Conservation (phyloP, 2,888 invertebrate genomes). For the Ariolimax columbianus region DNA sequence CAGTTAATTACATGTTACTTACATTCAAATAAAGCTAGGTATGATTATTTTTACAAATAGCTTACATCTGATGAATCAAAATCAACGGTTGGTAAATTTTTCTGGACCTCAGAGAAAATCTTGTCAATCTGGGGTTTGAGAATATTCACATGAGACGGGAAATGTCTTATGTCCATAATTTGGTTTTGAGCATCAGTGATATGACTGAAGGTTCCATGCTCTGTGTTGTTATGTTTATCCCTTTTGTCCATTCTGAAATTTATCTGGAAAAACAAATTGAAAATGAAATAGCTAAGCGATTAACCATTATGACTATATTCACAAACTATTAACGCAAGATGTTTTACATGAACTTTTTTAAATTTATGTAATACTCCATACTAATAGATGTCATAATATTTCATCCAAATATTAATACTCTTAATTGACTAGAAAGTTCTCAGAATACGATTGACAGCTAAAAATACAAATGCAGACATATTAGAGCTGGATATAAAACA, state of each 20-base stretch:
- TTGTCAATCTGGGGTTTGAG: slow-evolving; percentile 74
- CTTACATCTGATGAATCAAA: slow-evolving; percentile 75
- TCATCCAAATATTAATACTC: no score
- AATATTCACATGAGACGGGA: slow-evolving; percentile 23
- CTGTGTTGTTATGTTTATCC: slow-evolving; percentile 54
- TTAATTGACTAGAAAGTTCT: no score
- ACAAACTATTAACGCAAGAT: background rate
- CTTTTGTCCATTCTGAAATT: slow-evolving; percentile 53
- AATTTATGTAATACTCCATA: no score
- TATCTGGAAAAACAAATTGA: background rate
- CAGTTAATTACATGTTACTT: no score
- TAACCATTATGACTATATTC: background rate
- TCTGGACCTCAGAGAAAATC: slow-evolving; percentile 75
- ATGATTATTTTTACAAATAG: background rate
- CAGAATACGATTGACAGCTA: no score
- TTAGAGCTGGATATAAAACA: no score
- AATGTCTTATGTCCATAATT: background rate
- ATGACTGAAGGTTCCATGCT: slow-evolving; percentile 18
- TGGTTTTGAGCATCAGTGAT: background rate
- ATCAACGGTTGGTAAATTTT: slow-evolving; percentile 74
- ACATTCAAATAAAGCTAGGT: no score
- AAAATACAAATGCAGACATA: no score
- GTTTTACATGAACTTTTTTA: no score
- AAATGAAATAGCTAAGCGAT: background rate
- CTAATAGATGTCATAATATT: no score